Evolutionary conservation across 1,140 invertebrate species (phyloP).

Genomic region (Camponotus vicinus): DNA sequence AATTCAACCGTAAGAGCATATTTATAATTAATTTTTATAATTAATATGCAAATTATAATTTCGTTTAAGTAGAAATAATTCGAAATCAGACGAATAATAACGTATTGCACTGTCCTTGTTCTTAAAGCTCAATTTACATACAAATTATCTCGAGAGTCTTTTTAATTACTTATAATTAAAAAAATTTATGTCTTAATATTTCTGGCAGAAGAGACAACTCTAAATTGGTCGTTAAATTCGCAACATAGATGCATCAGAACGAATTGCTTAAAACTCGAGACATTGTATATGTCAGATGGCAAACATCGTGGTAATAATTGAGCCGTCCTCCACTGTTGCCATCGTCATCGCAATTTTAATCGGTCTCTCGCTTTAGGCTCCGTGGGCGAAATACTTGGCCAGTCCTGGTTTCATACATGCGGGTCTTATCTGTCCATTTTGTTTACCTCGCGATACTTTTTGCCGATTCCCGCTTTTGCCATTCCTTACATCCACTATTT

Average conservation of each 20-base stretch:
- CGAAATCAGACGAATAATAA: neutral
- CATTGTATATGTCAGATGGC: slow-evolving; percentile 2
- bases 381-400: slow-evolving; percentile 54
- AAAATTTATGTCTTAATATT: slow-evolving; percentile 40
- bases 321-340: slow-evolving; percentile 67
- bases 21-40: neutral
- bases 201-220: neutral
- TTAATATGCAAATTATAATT: neutral
- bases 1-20: neutral
- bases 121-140: neutral
- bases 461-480: neutral
- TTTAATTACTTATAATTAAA: slow-evolving; percentile 2
- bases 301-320: slow-evolving; percentile 77
- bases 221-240: slow-evolving; percentile 17
- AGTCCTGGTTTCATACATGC: neutral
- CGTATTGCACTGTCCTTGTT: neutral
- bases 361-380: slow-evolving; percentile 59
- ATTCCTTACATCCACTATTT: neutral
- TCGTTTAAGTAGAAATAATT: neutral
- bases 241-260: neutral
- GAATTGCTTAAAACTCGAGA: slow-evolving; percentile 16
- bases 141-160: slow-evolving; percentile 4
- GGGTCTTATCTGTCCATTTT: slow-evolving; percentile 39
- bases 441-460: slow-evolving; percentile 6
- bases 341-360: slow-evolving; percentile 76